These are phyloP conservation scores for Dinoponera quadriceps DNA, from an alignment of 1,140 invertebrate genomes.

Conservation along the genomic window DNA sequence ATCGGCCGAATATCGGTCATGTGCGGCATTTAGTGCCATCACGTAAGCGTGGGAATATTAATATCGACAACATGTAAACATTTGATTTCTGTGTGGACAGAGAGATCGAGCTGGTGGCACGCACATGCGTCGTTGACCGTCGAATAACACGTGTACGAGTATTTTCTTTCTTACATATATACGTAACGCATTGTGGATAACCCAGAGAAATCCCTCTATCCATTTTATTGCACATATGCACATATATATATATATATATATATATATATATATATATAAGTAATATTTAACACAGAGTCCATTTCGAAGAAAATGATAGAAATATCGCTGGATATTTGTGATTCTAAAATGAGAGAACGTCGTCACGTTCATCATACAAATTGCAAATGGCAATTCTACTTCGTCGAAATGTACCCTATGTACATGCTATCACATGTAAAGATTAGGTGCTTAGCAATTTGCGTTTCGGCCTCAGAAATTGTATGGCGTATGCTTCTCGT, in stretches of 20 bases:
- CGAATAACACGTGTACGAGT: not conserved
- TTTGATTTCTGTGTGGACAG: slow-evolving; percentile 79
- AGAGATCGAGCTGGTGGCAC: slow-evolving; percentile 67
- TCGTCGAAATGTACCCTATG: slow-evolving; percentile 66
- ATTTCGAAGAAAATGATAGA: slow-evolving; percentile 70
- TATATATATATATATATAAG: no score
- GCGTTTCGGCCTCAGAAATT: slow-evolving; percentile 15
- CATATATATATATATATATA: no score
- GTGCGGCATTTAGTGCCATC: slow-evolving; percentile 86
- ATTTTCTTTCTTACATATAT: not conserved
- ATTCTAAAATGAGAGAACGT: no score
- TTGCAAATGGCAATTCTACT: slow-evolving; percentile 7
- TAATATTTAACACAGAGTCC: slow-evolving; percentile 75
- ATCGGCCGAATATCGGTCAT: slow-evolving; percentile 80
- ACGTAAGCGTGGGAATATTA: slow-evolving; percentile 86
- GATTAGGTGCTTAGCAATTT: slow-evolving; percentile 79
- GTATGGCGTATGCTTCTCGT: not conserved
- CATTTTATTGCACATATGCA: slow-evolving; percentile 76
- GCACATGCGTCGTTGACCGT: not conserved
- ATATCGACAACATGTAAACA: slow-evolving; percentile 86
- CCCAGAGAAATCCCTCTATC: slow-evolving; percentile 77
- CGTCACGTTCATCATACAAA: not conserved
- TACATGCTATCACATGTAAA: slow-evolving; percentile 80
- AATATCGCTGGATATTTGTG: not conserved
- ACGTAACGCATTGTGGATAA: not conserved